Base-by-base conservation (phyloP, 2,797 vertebrate species). In the Triplophysa bombifrons region DNA sequence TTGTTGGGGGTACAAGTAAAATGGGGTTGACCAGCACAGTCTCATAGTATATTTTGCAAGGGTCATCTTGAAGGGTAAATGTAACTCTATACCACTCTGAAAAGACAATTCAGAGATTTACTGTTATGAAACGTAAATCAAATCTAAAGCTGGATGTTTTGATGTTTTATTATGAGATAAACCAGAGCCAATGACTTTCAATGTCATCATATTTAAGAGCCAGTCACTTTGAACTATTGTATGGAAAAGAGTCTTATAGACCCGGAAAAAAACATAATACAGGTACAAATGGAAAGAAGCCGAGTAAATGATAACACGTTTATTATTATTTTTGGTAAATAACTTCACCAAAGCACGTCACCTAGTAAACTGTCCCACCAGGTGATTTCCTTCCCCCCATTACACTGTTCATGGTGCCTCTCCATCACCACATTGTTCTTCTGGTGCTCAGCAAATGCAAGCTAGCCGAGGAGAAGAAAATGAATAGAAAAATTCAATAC, bases 381-480 rank as follows among this genome's bases (percentile, higher is more conserved):
- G 82, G 93, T 91, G 53, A 97, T 83, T 85, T 93, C 94, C 84
- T 86, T 90, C 17, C 92, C 0, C 20, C 93, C 93, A 5, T 89
- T 92, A 86, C 94, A 95, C 82, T 93, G 91, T 0, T 78, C 87
- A 70, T 93, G 90, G 0, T 91, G 38, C 0, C 88, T 85, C 7
- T 90, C 93, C 92, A 96, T 90, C 89, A 94, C 95, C 4, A 92
- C 91, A 0, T 97, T 88, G 30, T 95, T 93, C 0, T 92, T 95
- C 83, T 97, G 96, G 80, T 96, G 95, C 72, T 98, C 93, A 0
- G 96, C 97, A 67, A 96, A 98, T 12, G 94, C 95, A 86, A 91
- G 82, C 97, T 99, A 85, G 7, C 41, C 80, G 64, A 74, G 20
- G 0, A 41, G 10, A 41, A 10, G 41, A 12, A 38, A 38, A 38